A percentile compares a stretch with the other conserved stretches of the same genome.
Evolutionary conservation across 2,797 vertebrate species (phyloP).

Genomic region (Dermochelys coriacea): DNA sequence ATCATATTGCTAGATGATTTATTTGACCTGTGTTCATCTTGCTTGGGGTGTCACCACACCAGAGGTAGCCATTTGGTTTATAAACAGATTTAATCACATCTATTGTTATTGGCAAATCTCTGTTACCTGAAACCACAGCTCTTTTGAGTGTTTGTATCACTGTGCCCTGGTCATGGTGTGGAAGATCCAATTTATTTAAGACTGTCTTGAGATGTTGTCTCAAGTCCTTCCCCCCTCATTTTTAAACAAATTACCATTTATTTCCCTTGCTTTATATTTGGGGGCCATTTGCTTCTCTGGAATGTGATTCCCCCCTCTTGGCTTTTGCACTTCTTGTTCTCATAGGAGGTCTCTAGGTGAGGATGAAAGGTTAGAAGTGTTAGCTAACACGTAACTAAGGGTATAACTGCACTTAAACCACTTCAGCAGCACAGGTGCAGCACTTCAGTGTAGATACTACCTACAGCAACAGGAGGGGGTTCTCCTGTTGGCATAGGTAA

Average conservation of each 20-base stretch:
- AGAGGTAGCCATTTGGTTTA: neutral
- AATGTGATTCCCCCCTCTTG: neutral
- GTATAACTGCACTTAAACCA: neutral
- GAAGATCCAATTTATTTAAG: neutral
- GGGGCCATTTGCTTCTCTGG: neutral
- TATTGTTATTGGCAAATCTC: neutral
- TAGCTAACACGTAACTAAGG: neutral
- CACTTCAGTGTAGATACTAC: neutral
- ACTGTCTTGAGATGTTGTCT: neutral
- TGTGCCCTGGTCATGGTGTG: neutral
- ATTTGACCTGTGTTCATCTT: neutral
- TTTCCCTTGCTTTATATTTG: neutral
- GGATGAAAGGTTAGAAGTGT: neutral
- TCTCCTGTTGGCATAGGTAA: neutral
- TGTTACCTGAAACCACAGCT: neutral
- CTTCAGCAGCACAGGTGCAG: neutral
- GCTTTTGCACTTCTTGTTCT: neutral
- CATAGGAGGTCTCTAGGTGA: neutral
- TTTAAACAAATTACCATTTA: neutral
- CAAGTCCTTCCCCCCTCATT: fast-evolving
- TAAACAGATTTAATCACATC: neutral
- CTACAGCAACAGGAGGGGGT: neutral
- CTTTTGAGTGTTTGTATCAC: neutral
- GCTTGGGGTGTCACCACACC: neutral
- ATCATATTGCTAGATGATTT: neutral